These are phyloP conservation scores for Oligia strigilis DNA, from an alignment of 2,888 invertebrate genomes.

Conservation along the genomic window DNA sequence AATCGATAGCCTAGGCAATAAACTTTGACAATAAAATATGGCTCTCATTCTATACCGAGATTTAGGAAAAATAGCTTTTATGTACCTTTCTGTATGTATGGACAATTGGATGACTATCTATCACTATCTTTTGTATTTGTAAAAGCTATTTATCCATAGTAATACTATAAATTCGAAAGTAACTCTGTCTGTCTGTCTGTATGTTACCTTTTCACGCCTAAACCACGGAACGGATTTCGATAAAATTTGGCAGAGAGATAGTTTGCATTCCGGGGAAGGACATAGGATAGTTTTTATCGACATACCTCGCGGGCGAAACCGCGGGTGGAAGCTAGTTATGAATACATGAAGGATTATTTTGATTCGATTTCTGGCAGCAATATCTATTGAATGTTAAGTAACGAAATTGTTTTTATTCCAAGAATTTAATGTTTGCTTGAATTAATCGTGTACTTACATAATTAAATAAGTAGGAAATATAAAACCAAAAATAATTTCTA, in stretches of 20 bases:
- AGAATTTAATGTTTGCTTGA: not conserved
- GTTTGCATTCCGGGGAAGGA: too few species aligned
- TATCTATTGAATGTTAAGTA: not conserved
- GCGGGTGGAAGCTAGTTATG: not conserved
- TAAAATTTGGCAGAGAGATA: too few species aligned
- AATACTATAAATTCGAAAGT: too few species aligned
- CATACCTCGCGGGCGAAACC: too few species aligned
- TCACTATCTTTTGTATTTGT: constrained; percentile 18
- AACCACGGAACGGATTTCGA: too few species aligned
- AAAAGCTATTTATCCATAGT: constrained; percentile 10
- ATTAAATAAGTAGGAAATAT: not conserved
- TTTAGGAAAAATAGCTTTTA: constrained; percentile 42
- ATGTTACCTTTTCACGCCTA: too few species aligned
- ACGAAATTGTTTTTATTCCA: not conserved
- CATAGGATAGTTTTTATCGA: too few species aligned
- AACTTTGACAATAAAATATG: constrained; percentile 58
- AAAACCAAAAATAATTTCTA: not conserved
- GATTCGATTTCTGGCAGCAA: not conserved
- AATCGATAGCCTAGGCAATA: constrained; percentile 53
- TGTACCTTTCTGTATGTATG: constrained; percentile 33
- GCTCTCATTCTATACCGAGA: constrained; percentile 35
- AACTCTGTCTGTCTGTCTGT: too few species aligned
- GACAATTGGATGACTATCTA: constrained; percentile 5
- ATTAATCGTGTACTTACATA: not conserved
- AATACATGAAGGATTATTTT: not conserved